Conservation (phyloP, 2,888 invertebrate genomes). For the Molorchus minor region DNA sequence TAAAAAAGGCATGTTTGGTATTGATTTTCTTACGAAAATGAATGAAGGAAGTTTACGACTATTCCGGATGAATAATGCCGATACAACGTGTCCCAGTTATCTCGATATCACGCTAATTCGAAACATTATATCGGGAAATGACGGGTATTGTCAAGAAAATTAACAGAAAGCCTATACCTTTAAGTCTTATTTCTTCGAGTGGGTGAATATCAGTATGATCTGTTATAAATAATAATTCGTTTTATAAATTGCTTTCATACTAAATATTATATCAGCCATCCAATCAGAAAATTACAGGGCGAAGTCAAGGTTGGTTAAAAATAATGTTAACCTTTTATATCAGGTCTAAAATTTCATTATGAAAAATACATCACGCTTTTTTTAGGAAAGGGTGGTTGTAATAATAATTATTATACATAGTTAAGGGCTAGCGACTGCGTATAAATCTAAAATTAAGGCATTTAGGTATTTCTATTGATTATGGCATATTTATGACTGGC, state of each 20-base stretch:
- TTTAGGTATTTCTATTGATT: too few relatives aligned
- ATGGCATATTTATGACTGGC: too few relatives aligned
- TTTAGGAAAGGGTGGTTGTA: too few relatives aligned
- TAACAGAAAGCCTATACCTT: neutral
- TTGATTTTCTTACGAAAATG: slow-evolving; percentile 27
- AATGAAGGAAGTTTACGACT: slow-evolving; percentile 28
- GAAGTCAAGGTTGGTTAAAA: neutral
- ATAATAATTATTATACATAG: too few relatives aligned
- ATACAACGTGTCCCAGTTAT: slow-evolving; percentile 25
- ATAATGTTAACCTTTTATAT: neutral
- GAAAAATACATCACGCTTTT: too few relatives aligned
- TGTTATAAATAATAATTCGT: neutral
- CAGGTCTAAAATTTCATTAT: neutral
- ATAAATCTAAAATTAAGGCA: too few relatives aligned
- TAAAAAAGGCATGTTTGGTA: slow-evolving; percentile 21
- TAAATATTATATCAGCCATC: neutral
- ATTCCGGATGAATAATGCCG: slow-evolving; percentile 23
- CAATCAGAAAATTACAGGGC: neutral
- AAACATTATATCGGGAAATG: slow-evolving; percentile 9
- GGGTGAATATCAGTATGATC: neutral
- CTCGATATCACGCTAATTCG: slow-evolving; percentile 4
- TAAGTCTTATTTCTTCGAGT: neutral
- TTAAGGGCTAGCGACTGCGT: too few relatives aligned
- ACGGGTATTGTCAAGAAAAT: neutral
- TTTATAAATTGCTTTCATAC: neutral